Evolutionary conservation across 2,888 invertebrate species (phyloP), one percentile per base, ranked within the genome.

Genomic region (Mesorhabditis belari): DNA sequence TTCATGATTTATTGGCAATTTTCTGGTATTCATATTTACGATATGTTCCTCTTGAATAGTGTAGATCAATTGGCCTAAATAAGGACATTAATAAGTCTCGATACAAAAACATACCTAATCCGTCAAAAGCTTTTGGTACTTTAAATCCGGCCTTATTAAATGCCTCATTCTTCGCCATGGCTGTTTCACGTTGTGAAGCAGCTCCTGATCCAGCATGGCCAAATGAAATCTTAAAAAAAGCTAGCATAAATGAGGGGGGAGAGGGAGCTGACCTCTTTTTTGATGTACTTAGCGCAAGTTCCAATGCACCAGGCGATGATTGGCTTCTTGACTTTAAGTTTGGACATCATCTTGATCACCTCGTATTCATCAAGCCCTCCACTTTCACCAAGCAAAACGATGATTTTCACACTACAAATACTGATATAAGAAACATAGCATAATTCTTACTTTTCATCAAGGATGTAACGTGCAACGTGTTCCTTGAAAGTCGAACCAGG

Each of bases 181-280:
- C 96, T 52, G 96, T 96, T 85, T 98, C 98, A 9, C 88, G 82
- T 55, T 90, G 89, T 0, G 91, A 91, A 80, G 96, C 92, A 25
- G 96, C 98, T 79, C 94, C 93, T 2, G 96, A 93, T 5, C 98
- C 98, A 70, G 98, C 98, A 85, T 98, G 98, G 0, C 98, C 98
- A 84, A 99, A 98, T 83, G 98, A 98, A 9, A 98, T 93, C 82
- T 88, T 51, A 57, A 56, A 24, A 23, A 24, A 26, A 17, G 17
- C 12, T 9, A 17, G 6, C 12, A 12, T 17, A 24, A 21, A 54
- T 12, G 1, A 2, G 49, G 25, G 28, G 21, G 19, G n/a, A 58
- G 27, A 12, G 58, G 17, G 17, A 55, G 21, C 9, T 57, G 5
- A 82, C 84, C 77, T 85, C 85, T 17, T 84, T 84, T 4, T 84